A percentile compares a stretch with the other conserved stretches of the same genome.
Conservation (phyloP, 2,888 invertebrate species). For the Sinopyrophorus schimmeli region DNA sequence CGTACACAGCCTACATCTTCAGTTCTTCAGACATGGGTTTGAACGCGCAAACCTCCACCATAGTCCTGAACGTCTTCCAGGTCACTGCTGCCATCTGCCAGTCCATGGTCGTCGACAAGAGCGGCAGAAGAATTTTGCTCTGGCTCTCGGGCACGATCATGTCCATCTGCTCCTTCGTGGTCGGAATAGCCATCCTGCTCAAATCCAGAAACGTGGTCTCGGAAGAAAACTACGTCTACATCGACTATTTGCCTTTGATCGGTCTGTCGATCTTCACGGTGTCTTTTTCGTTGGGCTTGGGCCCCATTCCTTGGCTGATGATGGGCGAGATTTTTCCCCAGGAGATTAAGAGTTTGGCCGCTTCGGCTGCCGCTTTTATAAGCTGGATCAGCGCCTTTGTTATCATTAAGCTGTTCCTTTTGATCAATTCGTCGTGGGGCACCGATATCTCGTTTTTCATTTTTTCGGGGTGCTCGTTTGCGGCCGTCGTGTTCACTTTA, state of each 20-base stretch:
- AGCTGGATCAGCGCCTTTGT: conserved; percentile 78
- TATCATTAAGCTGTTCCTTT: conserved; percentile 69
- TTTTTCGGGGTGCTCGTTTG: conserved; percentile 65
- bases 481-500: conserved; percentile 68
- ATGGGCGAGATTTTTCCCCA: conserved; percentile 74
- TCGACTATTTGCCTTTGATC: conserved; percentile 72
- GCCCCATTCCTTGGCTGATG: conserved; percentile 84
- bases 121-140: conserved; percentile 75
- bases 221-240: conserved; percentile 50
- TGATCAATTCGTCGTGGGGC: conserved; percentile 60
- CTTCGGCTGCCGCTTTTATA: conserved; percentile 73
- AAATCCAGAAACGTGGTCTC: conserved; percentile 43
- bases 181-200: conserved; percentile 68
- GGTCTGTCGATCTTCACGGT: conserved; percentile 72
- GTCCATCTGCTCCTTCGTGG: conserved; percentile 65
- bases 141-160: conserved; percentile 69
- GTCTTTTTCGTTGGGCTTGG: conserved; percentile 79
- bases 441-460: conserved; percentile 70
- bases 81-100: conserved; percentile 72
- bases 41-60: conserved; percentile 56
- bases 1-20: conserved; percentile 63
- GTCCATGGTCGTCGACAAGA: conserved; percentile 73
- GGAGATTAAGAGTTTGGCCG: conserved; percentile 73
- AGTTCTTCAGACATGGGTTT: conserved; percentile 55
- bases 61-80: conserved; percentile 69